Conservation (phyloP, 2,888 invertebrate genomes). For the Cremastinae sp. region DNA sequence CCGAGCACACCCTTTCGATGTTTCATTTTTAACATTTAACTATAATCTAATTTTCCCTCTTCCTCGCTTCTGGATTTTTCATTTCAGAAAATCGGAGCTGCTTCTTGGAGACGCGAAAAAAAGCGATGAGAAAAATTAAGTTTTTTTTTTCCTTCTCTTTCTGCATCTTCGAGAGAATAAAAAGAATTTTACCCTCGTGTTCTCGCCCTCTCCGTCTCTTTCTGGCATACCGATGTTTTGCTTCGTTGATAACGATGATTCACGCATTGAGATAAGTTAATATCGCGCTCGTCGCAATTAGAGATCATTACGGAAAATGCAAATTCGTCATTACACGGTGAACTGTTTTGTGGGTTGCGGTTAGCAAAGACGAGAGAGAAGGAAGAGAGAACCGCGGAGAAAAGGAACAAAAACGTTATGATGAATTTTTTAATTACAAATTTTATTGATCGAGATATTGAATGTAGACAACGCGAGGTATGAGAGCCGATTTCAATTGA, state of each 20-base stretch:
- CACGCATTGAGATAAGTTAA: constrained; percentile 48
- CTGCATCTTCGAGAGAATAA: no score
- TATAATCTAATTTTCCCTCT: background rate
- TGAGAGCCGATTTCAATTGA: no score
- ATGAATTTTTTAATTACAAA: no score
- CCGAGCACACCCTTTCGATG: background rate
- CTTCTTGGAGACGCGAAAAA: no score
- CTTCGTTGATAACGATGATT: constrained; percentile 53
- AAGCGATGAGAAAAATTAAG: no score
- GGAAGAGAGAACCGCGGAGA: no score
- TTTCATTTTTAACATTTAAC: background rate
- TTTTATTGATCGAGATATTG: no score
- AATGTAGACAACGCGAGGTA: no score
- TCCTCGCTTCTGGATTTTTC: constrained; percentile 3
- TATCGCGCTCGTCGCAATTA: constrained; percentile 50
- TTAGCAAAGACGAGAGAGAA: background rate
- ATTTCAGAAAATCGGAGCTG: constrained; percentile 8
- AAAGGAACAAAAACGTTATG: no score
- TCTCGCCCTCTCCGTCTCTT: background rate
- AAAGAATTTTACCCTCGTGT: background rate
- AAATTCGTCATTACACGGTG: constrained; percentile 49
- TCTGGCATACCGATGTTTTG: constrained; percentile 16
- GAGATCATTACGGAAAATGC: constrained; percentile 47
- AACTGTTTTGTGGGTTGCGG: constrained; percentile 7
- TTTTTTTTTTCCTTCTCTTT: background rate